A percentile compares a stretch with the other conserved stretches of the same genome.
Evolutionary conservation across 2,113 vertebrate species (phyloP).

Genomic region (Xiphorhynchus elegans): DNA sequence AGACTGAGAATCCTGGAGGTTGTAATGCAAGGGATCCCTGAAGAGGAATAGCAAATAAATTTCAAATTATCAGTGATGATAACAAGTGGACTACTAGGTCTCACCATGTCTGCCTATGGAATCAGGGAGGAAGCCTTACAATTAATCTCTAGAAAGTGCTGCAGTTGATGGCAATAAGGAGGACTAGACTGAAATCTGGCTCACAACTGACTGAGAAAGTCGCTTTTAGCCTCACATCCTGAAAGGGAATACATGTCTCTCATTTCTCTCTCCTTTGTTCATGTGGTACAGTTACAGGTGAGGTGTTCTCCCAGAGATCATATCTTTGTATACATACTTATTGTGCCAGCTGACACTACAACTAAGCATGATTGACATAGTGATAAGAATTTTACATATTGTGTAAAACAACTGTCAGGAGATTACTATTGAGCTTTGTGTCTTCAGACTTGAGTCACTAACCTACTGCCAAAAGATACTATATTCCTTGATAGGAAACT

Average conservation of each 20-base stretch:
- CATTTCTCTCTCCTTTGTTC: background rate
- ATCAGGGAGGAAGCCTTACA: background rate
- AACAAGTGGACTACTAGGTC: background rate
- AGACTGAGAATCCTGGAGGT: background rate
- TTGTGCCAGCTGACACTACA: background rate
- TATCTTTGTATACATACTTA: background rate
- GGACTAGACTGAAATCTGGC: background rate
- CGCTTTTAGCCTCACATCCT: background rate
- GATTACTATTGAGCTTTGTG: background rate
- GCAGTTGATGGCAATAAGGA: background rate
- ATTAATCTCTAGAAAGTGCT: background rate
- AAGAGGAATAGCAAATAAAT: background rate
- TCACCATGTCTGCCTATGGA: background rate
- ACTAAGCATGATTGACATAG: background rate
- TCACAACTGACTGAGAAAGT: background rate
- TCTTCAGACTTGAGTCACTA: slow-evolving; percentile 4
- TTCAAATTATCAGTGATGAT: background rate
- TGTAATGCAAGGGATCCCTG: background rate
- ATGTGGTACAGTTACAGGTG: background rate
- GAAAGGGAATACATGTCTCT: background rate
- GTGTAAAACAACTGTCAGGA: slow-evolving; percentile 18
- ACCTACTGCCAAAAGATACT: background rate
- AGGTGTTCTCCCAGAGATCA: background rate
- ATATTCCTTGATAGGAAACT: background rate
- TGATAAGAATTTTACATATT: background rate